A percentile compares a stretch with the other conserved stretches of the same genome.
These are phyloP conservation scores for Salvator merianae DNA, from an alignment of 2,113 vertebrate genomes.

Conservation along the genomic window DNA sequence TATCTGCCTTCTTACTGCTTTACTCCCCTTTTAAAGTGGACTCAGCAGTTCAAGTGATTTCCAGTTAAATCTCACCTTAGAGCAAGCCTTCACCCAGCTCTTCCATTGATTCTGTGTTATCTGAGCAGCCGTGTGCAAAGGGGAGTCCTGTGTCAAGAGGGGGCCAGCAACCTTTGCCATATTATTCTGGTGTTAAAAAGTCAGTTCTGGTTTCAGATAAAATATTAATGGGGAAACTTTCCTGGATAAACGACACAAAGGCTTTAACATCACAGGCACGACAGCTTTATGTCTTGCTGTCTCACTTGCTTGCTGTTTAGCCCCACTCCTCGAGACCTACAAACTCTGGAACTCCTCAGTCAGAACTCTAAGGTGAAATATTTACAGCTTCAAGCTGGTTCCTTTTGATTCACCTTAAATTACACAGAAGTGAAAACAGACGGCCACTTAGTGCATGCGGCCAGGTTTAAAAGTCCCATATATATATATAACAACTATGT, in stretches of 20 bases:
- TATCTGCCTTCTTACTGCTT: conserved; percentile 31
- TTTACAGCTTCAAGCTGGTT: conserved; percentile 4
- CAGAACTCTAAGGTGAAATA: conserved; percentile 14
- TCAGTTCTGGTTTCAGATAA: conserved; percentile 43
- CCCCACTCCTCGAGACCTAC: background rate
- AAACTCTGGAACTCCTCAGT: conserved; percentile 22
- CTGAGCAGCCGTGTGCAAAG: conserved; percentile 40
- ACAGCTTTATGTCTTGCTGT: conserved; percentile 34
- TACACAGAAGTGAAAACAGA: background rate
- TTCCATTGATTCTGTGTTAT: conserved; percentile 25
- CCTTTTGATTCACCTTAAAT: conserved; percentile 38
- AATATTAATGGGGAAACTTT: conserved; percentile 18
- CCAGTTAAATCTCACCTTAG: background rate
- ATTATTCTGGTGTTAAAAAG: conserved; percentile 31
- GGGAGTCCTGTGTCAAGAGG: conserved; percentile 26
- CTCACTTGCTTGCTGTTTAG: background rate
- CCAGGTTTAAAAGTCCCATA: background rate
- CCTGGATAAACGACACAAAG: background rate
- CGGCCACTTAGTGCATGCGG: background rate
- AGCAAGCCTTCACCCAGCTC: conserved; percentile 19
- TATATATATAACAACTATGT: background rate
- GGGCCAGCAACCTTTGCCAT: conserved; percentile 7
- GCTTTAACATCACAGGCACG: conserved; percentile 16
- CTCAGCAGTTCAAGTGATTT: conserved; percentile 18
- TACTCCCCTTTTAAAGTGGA: conserved; percentile 33